These are phyloP conservation scores for Prenolepis imparis DNA, from an alignment of 2,888 invertebrate species.

Conservation along the genomic window DNA sequence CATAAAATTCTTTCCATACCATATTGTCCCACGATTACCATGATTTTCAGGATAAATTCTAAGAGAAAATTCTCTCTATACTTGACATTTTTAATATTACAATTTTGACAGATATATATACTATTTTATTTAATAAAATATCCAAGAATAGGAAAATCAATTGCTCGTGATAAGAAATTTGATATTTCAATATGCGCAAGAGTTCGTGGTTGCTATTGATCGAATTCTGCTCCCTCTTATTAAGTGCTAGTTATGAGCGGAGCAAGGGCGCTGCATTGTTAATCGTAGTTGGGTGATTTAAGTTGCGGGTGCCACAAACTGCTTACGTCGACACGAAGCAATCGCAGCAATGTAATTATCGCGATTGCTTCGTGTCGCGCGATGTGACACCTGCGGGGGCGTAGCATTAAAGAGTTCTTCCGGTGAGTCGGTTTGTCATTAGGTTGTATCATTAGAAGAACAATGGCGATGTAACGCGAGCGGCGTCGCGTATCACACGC, in stretches of 20 bases:
- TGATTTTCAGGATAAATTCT: too few relatives aligned
- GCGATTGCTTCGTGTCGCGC: conserved; percentile 6
- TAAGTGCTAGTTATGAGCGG: conserved; percentile 3
- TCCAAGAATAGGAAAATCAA: not conserved
- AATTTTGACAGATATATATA: not conserved
- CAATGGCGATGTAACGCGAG: conserved; percentile 55
- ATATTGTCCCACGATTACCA: too few relatives aligned
- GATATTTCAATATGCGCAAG: not conserved
- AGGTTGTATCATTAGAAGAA: conserved; percentile 47
- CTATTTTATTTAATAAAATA: not conserved
- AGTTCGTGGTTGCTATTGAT: not conserved
- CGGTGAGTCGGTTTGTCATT: conserved; percentile 40
- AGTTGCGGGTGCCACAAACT: too few relatives aligned
- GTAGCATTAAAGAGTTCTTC: conserved; percentile 32
- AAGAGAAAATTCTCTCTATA: too few relatives aligned
- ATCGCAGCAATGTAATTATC: conserved; percentile 32
- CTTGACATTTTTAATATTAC: not conserved
- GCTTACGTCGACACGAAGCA: not conserved
- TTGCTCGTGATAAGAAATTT: not conserved
- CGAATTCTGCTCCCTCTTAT: not conserved
- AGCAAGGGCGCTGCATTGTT: not conserved
- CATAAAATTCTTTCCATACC: too few relatives aligned
- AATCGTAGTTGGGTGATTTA: conserved; percentile 20
- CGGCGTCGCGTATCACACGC: conserved; percentile 48
- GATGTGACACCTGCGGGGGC: conserved; percentile 26